These are phyloP conservation scores for Drosophila anomalata DNA, from an alignment of 2,888 invertebrate genomes.

Conservation along the genomic window DNA sequence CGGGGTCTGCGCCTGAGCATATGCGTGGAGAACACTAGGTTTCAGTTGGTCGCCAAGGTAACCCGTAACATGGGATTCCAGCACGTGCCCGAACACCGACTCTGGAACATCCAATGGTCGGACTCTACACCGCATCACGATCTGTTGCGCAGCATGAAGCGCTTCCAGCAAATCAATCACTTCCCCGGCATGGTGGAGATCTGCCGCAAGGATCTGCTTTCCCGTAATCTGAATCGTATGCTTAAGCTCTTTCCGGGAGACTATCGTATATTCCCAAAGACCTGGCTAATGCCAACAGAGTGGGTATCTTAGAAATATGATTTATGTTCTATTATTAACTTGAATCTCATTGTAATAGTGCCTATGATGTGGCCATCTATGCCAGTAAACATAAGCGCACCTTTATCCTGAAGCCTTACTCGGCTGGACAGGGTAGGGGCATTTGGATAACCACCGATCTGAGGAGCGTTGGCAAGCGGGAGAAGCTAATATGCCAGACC, in stretches of 20 bases:
- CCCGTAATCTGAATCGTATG: conserved; percentile 95
- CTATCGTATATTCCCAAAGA: conserved; percentile 95
- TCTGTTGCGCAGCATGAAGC: conserved; percentile 94
- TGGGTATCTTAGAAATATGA: conserved; percentile 84
- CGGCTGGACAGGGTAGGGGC: conserved; percentile 94
- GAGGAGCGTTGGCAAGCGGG: conserved; percentile 89
- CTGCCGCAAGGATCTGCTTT: conserved; percentile 94
- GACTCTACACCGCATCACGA: conserved; percentile 94
- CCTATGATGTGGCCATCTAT: conserved; percentile 88
- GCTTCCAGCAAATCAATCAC: conserved; percentile 96
- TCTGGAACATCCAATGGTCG: conserved; percentile 95
- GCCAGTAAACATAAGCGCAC: conserved; percentile 86
- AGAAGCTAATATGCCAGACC: conserved; percentile 94
- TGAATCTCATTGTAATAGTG: conserved; percentile 79
- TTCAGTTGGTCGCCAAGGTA: conserved; percentile 74
- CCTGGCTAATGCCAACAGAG: conserved; percentile 97
- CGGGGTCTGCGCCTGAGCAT: conserved; percentile 69
- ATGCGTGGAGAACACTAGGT: conserved; percentile 79
- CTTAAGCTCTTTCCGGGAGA: conserved; percentile 93
- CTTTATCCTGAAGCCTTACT: conserved; percentile 95
- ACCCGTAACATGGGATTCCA: conserved; percentile 80
- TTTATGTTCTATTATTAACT: background rate
- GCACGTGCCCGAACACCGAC: conserved; percentile 89
- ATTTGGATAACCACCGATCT: conserved; percentile 93
- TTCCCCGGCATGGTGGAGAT: conserved; percentile 96